Conservation (phyloP, 1,140 invertebrate genomes). For the Diorhabda carinulata region DNA sequence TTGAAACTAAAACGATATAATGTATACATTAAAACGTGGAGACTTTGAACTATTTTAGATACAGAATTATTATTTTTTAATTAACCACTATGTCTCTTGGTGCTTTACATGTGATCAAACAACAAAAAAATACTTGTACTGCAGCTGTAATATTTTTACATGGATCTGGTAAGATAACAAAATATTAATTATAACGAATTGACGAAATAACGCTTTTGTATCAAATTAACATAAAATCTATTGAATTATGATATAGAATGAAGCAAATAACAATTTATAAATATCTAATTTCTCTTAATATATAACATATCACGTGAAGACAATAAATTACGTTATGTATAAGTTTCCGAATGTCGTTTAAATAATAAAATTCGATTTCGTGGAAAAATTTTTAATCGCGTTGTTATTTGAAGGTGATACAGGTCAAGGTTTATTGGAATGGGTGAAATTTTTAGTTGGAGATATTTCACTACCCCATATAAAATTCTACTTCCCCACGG, state of each 20-base stretch:
- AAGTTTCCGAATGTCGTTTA: slow-evolving; percentile 13
- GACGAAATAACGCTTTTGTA: no score
- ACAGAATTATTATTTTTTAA: not conserved
- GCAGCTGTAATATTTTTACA: slow-evolving; percentile 60
- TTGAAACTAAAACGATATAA: no score
- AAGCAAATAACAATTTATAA: no score
- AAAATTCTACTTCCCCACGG: slow-evolving; percentile 67
- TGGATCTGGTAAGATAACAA: slow-evolving; percentile 54
- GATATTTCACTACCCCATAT: slow-evolving; percentile 64
- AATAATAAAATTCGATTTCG: slow-evolving; percentile 18
- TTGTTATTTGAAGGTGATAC: slow-evolving; percentile 54
- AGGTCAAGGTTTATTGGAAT: slow-evolving; percentile 59
- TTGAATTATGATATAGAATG: no score
- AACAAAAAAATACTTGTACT: slow-evolving; percentile 46
- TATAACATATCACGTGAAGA: no score
- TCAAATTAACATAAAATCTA: no score
- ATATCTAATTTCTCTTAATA: no score
- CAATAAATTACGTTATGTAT: not conserved
- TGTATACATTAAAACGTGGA: no score
- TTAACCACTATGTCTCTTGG: slow-evolving; percentile 25
- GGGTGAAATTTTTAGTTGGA: slow-evolving; percentile 59
- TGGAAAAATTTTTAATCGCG: no score
- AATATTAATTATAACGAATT: no score
- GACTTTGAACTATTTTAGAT: no score
- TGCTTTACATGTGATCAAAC: slow-evolving; percentile 40